Base-by-base conservation (phyloP, 2,888 invertebrate species). In the Lasioglossum leucozonium region DNA sequence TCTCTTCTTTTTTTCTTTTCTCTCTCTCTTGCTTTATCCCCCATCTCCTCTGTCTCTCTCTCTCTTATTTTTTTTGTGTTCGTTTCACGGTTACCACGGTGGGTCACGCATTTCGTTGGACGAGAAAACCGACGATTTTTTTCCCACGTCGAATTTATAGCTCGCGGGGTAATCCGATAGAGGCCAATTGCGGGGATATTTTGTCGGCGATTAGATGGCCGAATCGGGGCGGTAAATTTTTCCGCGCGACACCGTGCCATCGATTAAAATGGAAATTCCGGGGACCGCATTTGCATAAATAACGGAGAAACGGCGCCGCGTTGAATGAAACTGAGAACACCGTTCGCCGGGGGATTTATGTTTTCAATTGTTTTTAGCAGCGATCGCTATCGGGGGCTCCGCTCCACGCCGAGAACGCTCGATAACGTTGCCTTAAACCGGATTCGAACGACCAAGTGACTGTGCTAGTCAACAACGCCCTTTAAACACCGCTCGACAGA, bases 201-300 rank as follows among this genome's bases (percentile, higher is more conserved):
- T 86, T 85, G 86, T 86, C 86, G 81, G 71, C 81, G 86, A 86
- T 86, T 86, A 86, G 86, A 86, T 55, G 82, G 79, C 34, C 82
- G 77, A 82, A 80, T 77, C 79, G 58, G 37, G 16, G 58, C 79
- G 69, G 75, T 82, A 86, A 87, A 87, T 86, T 86, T 86, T 78
- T 77, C 79, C 75, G 37, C 13, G 44, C 77, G 77, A 69, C 67
- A 74, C 74, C 42, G 40, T 40, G 75, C 51, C 34, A 69, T 72
- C 86, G 86, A 86, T 86, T 85, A 81, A 85, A 85, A 85, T 85
- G 86, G 86, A 86, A 85, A 86, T 85, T 81, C 81, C 86, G 69
- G 5, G 74, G 51, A 44, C 16, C 42, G 73, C 58, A 85, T 85
- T 81, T 80, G 77, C 86, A 81, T 81, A 85, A 85, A 85, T 85